Conservation (phyloP, 2,113 vertebrate species). For the Cnemophilus loriae region DNA sequence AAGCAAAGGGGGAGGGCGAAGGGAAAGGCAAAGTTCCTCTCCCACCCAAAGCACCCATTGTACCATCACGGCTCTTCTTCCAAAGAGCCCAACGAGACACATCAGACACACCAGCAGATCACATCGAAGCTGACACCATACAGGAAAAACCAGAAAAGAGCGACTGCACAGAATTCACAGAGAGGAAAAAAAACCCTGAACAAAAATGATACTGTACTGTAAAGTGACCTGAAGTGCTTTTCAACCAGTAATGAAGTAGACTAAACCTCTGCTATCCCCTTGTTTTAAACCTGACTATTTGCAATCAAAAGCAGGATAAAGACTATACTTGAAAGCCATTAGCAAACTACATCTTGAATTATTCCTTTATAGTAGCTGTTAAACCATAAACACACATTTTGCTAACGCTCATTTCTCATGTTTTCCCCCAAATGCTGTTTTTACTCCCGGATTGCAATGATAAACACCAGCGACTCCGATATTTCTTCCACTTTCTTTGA, state of each 20-base stretch:
- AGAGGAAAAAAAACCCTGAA: background rate
- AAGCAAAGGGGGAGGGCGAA: background rate
- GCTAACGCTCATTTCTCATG: constrained; percentile 20
- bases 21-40: background rate
- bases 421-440: constrained; percentile 27
- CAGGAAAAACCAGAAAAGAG: background rate
- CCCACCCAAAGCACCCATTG: background rate
- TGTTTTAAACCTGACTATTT: background rate
- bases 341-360: constrained; percentile 27
- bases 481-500: constrained; percentile 31
- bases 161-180: background rate
- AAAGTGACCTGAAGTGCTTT: background rate
- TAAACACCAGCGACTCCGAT: background rate
- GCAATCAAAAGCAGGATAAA: background rate
- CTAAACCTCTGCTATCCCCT: background rate
- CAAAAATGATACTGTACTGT: background rate
- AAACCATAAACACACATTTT: constrained; percentile 39
- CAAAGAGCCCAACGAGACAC: accelerated
- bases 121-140: background rate
- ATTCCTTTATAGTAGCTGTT: constrained; percentile 20
- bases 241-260: background rate
- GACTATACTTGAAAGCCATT: constrained; percentile 1
- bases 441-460: constrained; percentile 17
- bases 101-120: background rate
- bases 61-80: background rate